These are phyloP conservation scores for Eulemur mongoz DNA, from an alignment of 2,797 vertebrate genomes.

Conservation along the genomic window DNA sequence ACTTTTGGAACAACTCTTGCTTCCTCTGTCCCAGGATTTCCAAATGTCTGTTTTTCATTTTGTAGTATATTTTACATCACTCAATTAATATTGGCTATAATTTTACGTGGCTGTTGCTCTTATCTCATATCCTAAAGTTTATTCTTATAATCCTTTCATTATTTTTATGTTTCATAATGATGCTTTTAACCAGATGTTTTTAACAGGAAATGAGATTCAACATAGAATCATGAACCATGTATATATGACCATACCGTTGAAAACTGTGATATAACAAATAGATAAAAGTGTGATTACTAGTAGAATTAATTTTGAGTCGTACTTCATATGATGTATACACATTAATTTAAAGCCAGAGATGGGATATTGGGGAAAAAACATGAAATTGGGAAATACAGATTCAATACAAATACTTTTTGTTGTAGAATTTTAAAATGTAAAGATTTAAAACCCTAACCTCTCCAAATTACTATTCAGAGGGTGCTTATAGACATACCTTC, in stretches of 20 bases:
- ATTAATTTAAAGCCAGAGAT: constrained; percentile 31
- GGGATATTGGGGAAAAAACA: not conserved
- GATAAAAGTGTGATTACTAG: not conserved
- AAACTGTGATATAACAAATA: not conserved
- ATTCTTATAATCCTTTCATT: not conserved
- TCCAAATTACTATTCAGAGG: constrained; percentile 6
- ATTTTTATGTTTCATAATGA: not conserved
- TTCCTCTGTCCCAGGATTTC: not conserved
- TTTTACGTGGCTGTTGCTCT: constrained; percentile 17
- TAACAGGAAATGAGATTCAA: not conserved
- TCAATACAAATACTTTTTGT: not conserved
- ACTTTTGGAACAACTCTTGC: not conserved
- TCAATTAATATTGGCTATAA: constrained; percentile 17
- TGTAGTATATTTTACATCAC: not conserved
- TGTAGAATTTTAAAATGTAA: constrained; percentile 41
- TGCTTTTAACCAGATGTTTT: constrained; percentile 53
- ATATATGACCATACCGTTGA: not conserved
- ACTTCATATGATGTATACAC: not conserved
- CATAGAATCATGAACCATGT: not conserved
- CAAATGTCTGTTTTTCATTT: constrained; percentile 19
- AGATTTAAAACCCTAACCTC: not conserved
- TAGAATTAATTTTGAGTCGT: constrained; percentile 20
- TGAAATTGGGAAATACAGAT: not conserved
- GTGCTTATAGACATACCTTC: not conserved
- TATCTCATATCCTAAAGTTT: not conserved